Evolutionary conservation across 2,113 vertebrate species (phyloP).

Genomic region (Anarrhichthys ocellatus): DNA sequence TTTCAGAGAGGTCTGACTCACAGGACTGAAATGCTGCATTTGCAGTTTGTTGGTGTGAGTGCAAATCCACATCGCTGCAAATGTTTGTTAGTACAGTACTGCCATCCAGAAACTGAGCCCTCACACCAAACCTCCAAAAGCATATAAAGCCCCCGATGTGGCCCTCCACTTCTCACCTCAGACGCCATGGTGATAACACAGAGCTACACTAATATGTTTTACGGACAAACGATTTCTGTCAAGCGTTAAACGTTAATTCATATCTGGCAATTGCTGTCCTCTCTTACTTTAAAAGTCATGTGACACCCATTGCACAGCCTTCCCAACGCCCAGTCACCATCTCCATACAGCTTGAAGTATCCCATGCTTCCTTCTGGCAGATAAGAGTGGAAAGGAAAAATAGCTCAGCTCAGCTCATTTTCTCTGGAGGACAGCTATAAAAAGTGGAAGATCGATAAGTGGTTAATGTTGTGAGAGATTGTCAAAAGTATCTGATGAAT

Average conservation of each 20-base stretch:
- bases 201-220: slow-evolving; percentile 21
- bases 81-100: slow-evolving; percentile 68
- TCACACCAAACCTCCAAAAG: slow-evolving; percentile 70
- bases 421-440: slow-evolving; percentile 23
- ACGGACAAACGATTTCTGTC: not conserved
- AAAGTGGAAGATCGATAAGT: slow-evolving; percentile 15
- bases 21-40: slow-evolving; percentile 35
- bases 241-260: not conserved
- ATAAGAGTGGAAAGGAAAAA: slow-evolving; percentile 31
- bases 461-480: slow-evolving; percentile 4
- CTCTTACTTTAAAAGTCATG: slow-evolving; percentile 4
- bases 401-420: not conserved
- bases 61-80: slow-evolving; percentile 66
- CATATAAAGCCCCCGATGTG: slow-evolving; percentile 41
- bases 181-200: slow-evolving; percentile 56
- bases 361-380: slow-evolving; percentile 32
- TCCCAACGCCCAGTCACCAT: not conserved
- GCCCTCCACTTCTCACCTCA: slow-evolving; percentile 32
- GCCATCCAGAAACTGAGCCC: slow-evolving; percentile 65
- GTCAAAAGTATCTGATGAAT: slow-evolving; percentile 12
- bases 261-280: not conserved
- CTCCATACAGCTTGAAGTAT: slow-evolving; percentile 21
- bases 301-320: slow-evolving; percentile 7
- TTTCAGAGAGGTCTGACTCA: slow-evolving; percentile 36
- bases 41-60: slow-evolving; percentile 53